Conservation (phyloP, 2,888 invertebrate species). For the Stratiomys singularior region DNA sequence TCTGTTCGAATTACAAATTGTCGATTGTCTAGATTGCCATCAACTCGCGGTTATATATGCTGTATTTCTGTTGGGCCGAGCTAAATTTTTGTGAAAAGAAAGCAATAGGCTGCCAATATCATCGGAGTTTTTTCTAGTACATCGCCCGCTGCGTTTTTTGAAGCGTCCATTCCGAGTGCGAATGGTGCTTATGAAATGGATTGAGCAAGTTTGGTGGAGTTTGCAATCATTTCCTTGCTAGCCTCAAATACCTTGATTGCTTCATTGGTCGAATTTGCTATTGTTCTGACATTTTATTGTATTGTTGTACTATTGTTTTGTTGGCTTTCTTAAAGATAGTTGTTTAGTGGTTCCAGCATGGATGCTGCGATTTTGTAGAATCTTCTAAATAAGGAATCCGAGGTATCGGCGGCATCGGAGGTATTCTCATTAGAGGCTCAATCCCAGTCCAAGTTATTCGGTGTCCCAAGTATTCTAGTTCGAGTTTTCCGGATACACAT, state of each 20-base stretch:
- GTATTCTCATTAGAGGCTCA: not conserved
- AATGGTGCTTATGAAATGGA: constrained; percentile 54
- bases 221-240: not conserved
- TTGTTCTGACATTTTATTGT: too few species aligned
- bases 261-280: not conserved
- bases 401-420: not conserved
- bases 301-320: too few species aligned
- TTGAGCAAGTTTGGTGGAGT: not conserved
- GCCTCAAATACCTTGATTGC: not conserved
- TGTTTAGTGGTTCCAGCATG: not conserved
- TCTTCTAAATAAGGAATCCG: not conserved
- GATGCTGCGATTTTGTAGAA: not conserved
- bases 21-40: constrained; percentile 58
- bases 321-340: constrained; percentile 1
- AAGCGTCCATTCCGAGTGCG: constrained; percentile 54
- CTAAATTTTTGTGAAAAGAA: constrained; percentile 54
- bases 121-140: constrained; percentile 58
- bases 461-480: not conserved
- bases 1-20: not conserved
- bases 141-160: constrained; percentile 60
- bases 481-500: not conserved
- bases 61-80: not conserved
- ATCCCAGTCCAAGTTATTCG: not conserved
- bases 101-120: constrained; percentile 58
- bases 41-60: constrained; percentile 60